Conservation (phyloP, 1,140 invertebrate genomes). For the Pogonus chalceus region DNA sequence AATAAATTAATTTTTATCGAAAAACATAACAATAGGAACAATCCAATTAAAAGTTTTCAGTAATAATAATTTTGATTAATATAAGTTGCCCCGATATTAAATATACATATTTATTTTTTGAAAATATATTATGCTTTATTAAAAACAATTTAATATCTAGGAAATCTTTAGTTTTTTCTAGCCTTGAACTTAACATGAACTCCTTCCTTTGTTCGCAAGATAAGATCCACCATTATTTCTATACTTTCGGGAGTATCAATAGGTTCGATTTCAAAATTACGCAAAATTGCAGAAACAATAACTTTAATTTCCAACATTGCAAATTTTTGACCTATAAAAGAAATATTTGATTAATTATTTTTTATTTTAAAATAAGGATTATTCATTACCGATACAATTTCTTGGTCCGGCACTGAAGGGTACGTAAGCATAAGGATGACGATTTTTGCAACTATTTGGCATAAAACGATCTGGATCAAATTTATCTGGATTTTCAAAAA, state of each 20-base stretch:
- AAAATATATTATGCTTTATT: too few species aligned
- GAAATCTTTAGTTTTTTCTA: slow-evolving; percentile 2
- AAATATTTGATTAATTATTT: not conserved
- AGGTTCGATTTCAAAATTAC: slow-evolving; percentile 16
- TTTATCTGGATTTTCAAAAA: slow-evolving; percentile 53
- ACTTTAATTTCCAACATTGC: slow-evolving; percentile 38
- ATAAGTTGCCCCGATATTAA: too few species aligned
- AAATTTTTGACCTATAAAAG: slow-evolving; percentile 35
- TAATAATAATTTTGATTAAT: too few species aligned
- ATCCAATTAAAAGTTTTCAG: too few species aligned
- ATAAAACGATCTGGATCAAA: slow-evolving; percentile 70
- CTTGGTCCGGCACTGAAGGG: slow-evolving; percentile 66
- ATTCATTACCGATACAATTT: slow-evolving; percentile 54
- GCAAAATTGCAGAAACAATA: slow-evolving; percentile 32
- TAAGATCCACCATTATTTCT: slow-evolving; percentile 7
- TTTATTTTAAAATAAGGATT: too few species aligned
- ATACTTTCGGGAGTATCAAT: slow-evolving; percentile 17
- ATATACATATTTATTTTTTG: too few species aligned
- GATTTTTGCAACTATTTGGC: slow-evolving; percentile 43
- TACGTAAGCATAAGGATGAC: slow-evolving; percentile 54
- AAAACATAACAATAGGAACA: too few species aligned
- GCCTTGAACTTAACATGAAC: slow-evolving; percentile 13
- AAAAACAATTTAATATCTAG: too few species aligned
- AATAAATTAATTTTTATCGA: too few species aligned
- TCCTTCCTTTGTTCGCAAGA: slow-evolving; percentile 11